These are phyloP conservation scores for Pantelozetes paolii DNA, from an alignment of 2,888 invertebrate genomes.

Conservation along the genomic window DNA sequence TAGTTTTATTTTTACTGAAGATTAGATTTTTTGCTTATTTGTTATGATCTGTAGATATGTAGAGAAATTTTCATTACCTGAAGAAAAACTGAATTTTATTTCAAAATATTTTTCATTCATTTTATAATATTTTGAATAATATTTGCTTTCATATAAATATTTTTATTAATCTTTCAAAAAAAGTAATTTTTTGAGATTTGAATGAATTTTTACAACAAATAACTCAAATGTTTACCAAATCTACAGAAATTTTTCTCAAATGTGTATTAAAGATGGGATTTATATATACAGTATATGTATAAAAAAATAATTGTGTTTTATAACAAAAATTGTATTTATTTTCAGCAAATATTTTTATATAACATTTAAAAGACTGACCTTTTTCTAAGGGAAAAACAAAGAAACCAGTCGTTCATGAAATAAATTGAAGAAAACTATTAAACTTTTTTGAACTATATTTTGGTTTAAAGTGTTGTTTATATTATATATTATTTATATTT, in stretches of 20 bases:
- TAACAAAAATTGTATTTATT: neutral
- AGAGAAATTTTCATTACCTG: neutral
- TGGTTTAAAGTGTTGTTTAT: no score
- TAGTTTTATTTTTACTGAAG: neutral
- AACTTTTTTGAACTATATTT: neutral
- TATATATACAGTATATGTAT: neutral
- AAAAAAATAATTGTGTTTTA: neutral
- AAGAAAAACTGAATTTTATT: no score
- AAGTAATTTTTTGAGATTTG: no score
- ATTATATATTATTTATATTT: no score
- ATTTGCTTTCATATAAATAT: no score
- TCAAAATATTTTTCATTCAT: no score
- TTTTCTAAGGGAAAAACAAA: neutral
- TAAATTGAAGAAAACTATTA: constrained; percentile 2
- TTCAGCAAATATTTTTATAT: neutral
- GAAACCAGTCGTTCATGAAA: constrained; percentile 20
- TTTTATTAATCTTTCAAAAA: no score
- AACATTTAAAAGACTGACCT: neutral
- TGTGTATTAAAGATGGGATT: neutral
- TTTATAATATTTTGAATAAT: no score
- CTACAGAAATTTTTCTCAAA: no score
- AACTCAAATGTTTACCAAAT: no score
- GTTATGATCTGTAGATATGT: neutral
- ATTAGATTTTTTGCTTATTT: neutral
- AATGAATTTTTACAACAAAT: no score